A percentile compares a stretch with the other conserved stretches of the same genome.
Conservation (phyloP, 1,140 invertebrate species). For the Lordiphosa mommai region DNA sequence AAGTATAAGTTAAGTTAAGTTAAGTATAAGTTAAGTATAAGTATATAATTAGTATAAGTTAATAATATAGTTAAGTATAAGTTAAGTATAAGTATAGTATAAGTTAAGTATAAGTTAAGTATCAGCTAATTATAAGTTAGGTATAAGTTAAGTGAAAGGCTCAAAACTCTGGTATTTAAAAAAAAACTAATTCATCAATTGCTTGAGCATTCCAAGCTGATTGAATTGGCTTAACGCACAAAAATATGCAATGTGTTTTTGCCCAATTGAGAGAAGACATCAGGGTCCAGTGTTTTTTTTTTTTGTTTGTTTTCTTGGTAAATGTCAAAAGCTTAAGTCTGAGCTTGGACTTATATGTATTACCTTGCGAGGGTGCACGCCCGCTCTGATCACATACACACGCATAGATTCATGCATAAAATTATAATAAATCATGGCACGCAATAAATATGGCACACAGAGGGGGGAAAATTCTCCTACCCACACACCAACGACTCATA, state of each 20-base stretch:
- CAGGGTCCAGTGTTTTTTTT: slow-evolving; percentile 1
- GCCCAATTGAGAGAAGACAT: not conserved
- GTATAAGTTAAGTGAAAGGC: no score
- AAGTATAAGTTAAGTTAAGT: no score
- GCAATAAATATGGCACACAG: slow-evolving; percentile 69
- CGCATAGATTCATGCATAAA: slow-evolving; percentile 67
- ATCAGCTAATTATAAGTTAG: no score
- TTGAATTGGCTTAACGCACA: not conserved
- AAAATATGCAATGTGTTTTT: slow-evolving; percentile 10
- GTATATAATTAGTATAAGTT: no score
- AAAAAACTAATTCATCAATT: no score
- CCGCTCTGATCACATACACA: slow-evolving; percentile 37
- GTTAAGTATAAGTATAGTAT: no score
- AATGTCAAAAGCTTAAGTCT: slow-evolving; percentile 2
- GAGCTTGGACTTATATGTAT: no score
- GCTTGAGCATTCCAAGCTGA: not conserved
- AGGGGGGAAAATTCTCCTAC: slow-evolving; percentile 5
- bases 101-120: no score
- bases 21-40: no score
- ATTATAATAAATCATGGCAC: slow-evolving; percentile 73
- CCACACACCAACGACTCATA: slow-evolving; percentile 4
- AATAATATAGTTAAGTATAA: no score
- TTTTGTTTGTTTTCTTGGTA: not conserved
- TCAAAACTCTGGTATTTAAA: no score
- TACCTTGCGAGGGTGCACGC: slow-evolving; percentile 45